Evolutionary conservation across 1,140 invertebrate species (phyloP).

Genomic region (Lutraria rhynchaena): DNA sequence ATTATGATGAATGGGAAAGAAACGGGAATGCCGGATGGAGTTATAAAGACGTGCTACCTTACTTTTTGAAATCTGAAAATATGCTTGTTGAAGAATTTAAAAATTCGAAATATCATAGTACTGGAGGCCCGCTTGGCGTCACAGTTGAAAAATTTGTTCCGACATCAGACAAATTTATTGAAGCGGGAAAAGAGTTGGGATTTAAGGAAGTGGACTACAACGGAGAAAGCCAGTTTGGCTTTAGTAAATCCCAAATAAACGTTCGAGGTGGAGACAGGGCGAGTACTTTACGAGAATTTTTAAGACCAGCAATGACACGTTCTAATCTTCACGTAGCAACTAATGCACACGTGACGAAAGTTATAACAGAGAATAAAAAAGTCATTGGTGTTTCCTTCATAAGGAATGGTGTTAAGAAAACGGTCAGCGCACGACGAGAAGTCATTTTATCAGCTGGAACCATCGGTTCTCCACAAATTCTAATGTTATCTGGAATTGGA

Average conservation of each 20-base stretch:
- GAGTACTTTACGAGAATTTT: slow-evolving; percentile 15
- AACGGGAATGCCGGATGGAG: slow-evolving; percentile 34
- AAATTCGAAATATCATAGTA: slow-evolving; percentile 26
- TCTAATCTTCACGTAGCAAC: slow-evolving; percentile 21
- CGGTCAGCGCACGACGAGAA: no score
- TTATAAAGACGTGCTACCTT: slow-evolving; percentile 51
- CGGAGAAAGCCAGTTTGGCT: slow-evolving; percentile 29
- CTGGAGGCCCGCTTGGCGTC: slow-evolving; percentile 24
- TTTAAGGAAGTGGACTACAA: slow-evolving; percentile 78
- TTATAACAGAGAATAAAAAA: slow-evolving; percentile 9
- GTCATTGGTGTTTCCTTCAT: slow-evolving; percentile 3
- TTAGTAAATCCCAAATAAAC: slow-evolving; percentile 8
- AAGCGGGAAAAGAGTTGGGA: slow-evolving; percentile 61
- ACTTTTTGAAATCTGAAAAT: slow-evolving; percentile 85
- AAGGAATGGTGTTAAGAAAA: neutral
- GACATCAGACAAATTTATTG: neutral
- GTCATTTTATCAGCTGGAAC: no score
- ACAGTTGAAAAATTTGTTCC: slow-evolving; percentile 6
- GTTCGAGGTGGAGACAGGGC: slow-evolving; percentile 1
- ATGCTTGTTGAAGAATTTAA: neutral
- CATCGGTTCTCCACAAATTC: no score
- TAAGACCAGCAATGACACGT: slow-evolving; percentile 32
- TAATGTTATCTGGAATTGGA: no score
- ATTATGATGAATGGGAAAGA: slow-evolving; percentile 91
- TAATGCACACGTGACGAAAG: slow-evolving; percentile 26